Base-by-base conservation (phyloP, 1,140 invertebrate species). In the Drosophila navojoa region DNA sequence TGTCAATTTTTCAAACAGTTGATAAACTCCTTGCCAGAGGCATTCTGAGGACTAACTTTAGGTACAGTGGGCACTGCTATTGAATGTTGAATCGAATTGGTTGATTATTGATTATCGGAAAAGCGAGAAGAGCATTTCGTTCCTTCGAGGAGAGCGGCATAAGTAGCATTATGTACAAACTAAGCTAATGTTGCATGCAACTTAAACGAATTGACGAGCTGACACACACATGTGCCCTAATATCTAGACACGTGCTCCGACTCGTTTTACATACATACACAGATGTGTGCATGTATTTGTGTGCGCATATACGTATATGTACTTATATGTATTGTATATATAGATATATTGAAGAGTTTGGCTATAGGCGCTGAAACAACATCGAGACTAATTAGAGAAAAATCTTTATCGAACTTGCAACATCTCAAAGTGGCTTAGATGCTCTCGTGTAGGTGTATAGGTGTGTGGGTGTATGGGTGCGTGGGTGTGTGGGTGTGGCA, bases 151-250 rank as follows among this genome's bases (percentile, higher is more conserved):
- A 32, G 9, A 15, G 29, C 40, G 52, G 54, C 40, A 16, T 47
- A 53, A 47, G 38, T 32, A 52, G 16, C 27, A 40, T 19, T 67
- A 79, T 85, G 57, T 84, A 84, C 81, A 84, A 73, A 67, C 80
- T 80, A 84, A 66, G 61, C 60, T 63, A 66, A 62, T 62, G 40
- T 53, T 54, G 57, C 27, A 53, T 35, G 15, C 9, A 13, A 53
- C 29, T 19, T 53, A 16, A 32, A 15, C 25, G n/a, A 53, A 53
- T 32, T 29, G 25, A 52, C 50, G 50, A 52, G 32, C 9, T 32
- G 32, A 9, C 32, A 9, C 3, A 49, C 10, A 11, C 10, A 49
- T 1, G 4, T 22, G 45, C 35, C 42, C 42, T 45, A 45, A 45
- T 11, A 16, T 2, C 42, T 45, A 9, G 15, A 9, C 5, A 45